These are phyloP conservation scores for Sebastes matsubarae DNA, from an alignment of 2,797 vertebrate genomes.

Conservation along the genomic window DNA sequence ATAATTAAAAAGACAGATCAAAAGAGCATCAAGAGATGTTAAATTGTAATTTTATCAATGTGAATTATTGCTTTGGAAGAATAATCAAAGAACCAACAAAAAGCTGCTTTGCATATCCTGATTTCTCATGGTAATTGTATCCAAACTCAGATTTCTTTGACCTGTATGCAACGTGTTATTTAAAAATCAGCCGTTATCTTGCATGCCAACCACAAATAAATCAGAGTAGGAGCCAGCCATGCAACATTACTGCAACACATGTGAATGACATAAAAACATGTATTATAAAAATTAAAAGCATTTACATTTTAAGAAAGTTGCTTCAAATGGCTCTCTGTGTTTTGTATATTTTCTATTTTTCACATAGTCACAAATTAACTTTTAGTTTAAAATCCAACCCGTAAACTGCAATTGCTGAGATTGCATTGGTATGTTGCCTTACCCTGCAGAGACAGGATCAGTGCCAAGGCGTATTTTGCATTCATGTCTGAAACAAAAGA, in stretches of 20 bases:
- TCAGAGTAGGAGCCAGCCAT: not conserved
- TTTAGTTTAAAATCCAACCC: not conserved
- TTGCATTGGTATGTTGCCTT: constrained; percentile 48
- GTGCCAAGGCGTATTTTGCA: constrained; percentile 73
- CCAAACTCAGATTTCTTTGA: not conserved
- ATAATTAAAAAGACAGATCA: not conserved
- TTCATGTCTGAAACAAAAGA: constrained; percentile 78
- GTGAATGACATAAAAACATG: not conserved
- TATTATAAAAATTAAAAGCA: not conserved
- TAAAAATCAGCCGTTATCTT: not conserved
- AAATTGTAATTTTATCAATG: not conserved
- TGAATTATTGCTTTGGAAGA: not conserved
- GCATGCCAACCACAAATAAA: not conserved
- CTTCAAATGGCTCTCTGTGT: not conserved
- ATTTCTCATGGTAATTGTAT: not conserved
- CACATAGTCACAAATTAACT: not conserved
- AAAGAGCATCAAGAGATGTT: not conserved
- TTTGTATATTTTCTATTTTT: not conserved
- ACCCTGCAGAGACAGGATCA: constrained; percentile 84
- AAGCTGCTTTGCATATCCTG: not conserved
- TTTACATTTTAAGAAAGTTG: not conserved
- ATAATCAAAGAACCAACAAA: not conserved
- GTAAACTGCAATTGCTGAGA: not conserved
- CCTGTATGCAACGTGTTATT: not conserved
- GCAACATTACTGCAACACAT: not conserved